Percentiles rank a stretch among this genome's conserved stretches.
Conservation (phyloP, 2,888 invertebrate species). For the Matsumyia berberina region DNA sequence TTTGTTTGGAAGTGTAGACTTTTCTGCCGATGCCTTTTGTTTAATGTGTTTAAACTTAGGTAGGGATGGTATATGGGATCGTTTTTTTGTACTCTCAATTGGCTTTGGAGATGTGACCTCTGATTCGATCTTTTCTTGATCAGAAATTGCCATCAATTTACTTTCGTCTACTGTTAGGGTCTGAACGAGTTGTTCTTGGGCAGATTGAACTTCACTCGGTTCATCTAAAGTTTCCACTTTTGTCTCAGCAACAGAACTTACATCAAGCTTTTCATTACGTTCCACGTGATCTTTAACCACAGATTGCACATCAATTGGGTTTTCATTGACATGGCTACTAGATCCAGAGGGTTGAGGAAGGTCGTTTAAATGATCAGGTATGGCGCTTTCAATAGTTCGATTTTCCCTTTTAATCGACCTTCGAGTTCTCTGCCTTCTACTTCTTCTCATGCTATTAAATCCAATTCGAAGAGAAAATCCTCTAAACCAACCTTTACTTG, state of each 20-base stretch:
- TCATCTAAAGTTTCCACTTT: neutral
- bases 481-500: conserved; percentile 9
- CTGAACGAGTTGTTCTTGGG: neutral
- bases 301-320: neutral
- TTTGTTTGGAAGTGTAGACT: neutral
- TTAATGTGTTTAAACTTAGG: conserved; percentile 2
- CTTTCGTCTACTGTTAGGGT: neutral
- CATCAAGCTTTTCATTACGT: neutral
- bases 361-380: neutral
- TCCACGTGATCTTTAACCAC: neutral
- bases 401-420: conserved; percentile 46
- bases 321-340: neutral
- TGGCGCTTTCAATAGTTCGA: neutral
- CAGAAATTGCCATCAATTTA: neutral
- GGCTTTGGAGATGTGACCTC: neutral
- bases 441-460: conserved; percentile 53
- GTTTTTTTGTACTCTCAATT: neutral
- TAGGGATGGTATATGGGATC: conserved; percentile 42
- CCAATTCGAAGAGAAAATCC: conserved; percentile 52
- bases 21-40: neutral
- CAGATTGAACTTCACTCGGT: neutral
- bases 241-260: neutral
- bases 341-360: neutral
- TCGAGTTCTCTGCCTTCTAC: conserved; percentile 29
- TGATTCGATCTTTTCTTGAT: neutral